A percentile compares a stretch with the other conserved stretches of the same genome.
Conservation (phyloP, 2,113 vertebrate species). For the Osmerus eperlanus region DNA sequence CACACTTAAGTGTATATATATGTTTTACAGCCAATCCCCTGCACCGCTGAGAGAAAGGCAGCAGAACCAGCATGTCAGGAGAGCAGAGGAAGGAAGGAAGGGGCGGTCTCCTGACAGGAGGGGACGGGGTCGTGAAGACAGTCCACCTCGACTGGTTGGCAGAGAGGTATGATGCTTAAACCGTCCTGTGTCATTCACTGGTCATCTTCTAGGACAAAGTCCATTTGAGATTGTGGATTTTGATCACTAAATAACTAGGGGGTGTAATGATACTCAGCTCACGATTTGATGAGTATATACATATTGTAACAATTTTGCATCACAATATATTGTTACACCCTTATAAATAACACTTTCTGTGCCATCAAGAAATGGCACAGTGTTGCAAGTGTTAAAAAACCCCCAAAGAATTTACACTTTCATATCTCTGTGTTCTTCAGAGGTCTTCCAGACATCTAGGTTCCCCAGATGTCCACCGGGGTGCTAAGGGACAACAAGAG, state of each 20-base stretch:
- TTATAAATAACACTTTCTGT: no score
- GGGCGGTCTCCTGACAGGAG: slow-evolving; percentile 60
- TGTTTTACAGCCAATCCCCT: slow-evolving; percentile 56
- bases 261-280: no score
- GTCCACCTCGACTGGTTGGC: slow-evolving; percentile 35
- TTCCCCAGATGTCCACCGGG: slow-evolving; percentile 30
- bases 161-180: slow-evolving; percentile 46
- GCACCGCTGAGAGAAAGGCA: slow-evolving; percentile 39
- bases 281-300: no score
- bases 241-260: no score
- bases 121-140: slow-evolving; percentile 45
- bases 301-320: no score
- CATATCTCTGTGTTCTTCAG: slow-evolving; percentile 24
- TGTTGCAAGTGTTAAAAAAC: background rate
- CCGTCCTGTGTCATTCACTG: no score
- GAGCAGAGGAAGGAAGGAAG: slow-evolving; percentile 44
- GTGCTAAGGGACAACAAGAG: slow-evolving; percentile 33
- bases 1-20: background rate
- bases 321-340: no score
- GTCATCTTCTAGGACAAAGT: no score
- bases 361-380: no score
- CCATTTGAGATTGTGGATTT: no score
- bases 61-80: slow-evolving; percentile 42
- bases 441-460: slow-evolving; percentile 44
- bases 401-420: background rate